Conservation (phyloP, 2,797 vertebrate genomes). For the Galago senegalensis region DNA sequence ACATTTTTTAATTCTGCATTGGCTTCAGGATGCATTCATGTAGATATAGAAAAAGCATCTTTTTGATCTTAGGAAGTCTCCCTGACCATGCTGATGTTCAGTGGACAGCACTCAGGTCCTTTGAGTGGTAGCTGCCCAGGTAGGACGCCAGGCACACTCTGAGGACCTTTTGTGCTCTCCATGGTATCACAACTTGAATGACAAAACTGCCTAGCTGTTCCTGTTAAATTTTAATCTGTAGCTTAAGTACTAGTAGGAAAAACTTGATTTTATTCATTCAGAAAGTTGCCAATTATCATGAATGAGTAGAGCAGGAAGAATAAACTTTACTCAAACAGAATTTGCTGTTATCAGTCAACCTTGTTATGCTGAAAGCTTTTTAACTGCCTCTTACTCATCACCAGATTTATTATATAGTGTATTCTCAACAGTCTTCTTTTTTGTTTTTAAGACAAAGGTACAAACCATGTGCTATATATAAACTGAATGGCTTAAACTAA, state of each 20-base stretch:
- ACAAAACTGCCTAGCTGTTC: conserved; percentile 41
- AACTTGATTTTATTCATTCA: conserved; percentile 34
- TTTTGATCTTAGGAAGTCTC: not conserved
- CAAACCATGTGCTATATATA: not conserved
- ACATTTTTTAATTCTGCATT: not conserved
- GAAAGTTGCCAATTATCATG: conserved; percentile 29
- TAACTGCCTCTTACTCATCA: conserved; percentile 17
- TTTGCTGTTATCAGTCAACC: not conserved
- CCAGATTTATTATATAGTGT: not conserved
- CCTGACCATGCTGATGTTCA: too few relatives aligned
- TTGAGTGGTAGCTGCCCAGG: not conserved
- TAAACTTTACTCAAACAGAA: not conserved
- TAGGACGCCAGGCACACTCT: not conserved
- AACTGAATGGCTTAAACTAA: conserved; percentile 26
- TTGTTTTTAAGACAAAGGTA: conserved; percentile 50
- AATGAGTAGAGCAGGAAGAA: conserved; percentile 53
- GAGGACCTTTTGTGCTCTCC: not conserved
- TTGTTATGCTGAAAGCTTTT: not conserved
- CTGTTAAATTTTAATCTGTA: conserved; percentile 1
- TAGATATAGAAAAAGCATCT: not conserved
- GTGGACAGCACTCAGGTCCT: not conserved
- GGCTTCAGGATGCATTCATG: not conserved
- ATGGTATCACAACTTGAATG: not conserved
- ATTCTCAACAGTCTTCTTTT: not conserved
- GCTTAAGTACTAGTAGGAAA: conserved; percentile 7